phyloP scores from a whole-genome alignment of 2,113 vertebrate species.

The Semnornis frantzii region DNA sequence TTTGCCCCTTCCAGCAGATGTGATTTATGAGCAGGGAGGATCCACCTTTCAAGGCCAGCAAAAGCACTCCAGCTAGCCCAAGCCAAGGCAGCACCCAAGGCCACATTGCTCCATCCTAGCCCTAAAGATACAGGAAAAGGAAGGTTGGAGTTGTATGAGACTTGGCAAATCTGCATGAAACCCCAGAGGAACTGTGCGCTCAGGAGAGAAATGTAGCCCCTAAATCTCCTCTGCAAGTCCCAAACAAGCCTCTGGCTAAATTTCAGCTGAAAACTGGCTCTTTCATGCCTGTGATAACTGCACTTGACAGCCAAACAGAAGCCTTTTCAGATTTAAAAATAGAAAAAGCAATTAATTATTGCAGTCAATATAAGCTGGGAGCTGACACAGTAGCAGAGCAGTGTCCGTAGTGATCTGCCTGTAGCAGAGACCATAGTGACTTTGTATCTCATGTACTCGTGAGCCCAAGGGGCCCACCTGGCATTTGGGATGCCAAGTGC shows the following conservation, averaged over 20 bases:
- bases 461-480: not conserved
- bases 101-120: not conserved
- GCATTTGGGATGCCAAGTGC: not conserved
- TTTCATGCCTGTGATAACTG: not conserved
- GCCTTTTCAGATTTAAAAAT: constrained; percentile 57
- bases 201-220: not conserved
- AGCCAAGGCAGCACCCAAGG: not conserved
- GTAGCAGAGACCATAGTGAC: not conserved
- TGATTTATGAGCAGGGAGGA: not conserved
- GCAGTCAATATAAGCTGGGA: constrained; percentile 1
- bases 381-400: not conserved
- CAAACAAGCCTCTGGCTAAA: constrained; percentile 18
- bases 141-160: not conserved
- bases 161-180: not conserved
- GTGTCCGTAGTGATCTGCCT: not conserved
- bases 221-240: not conserved
- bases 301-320: constrained; percentile 38
- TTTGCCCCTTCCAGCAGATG: not conserved
- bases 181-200: fast-evolving
- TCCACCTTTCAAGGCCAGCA: not conserved
- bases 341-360: constrained; percentile 51
- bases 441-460: fast-evolving
- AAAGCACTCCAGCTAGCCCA: fast-evolving
- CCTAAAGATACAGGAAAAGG: not conserved
- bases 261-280: constrained; percentile 27